These are phyloP conservation scores for Jacana jacana DNA, from an alignment of 2,113 vertebrate species.

Conservation along the genomic window DNA sequence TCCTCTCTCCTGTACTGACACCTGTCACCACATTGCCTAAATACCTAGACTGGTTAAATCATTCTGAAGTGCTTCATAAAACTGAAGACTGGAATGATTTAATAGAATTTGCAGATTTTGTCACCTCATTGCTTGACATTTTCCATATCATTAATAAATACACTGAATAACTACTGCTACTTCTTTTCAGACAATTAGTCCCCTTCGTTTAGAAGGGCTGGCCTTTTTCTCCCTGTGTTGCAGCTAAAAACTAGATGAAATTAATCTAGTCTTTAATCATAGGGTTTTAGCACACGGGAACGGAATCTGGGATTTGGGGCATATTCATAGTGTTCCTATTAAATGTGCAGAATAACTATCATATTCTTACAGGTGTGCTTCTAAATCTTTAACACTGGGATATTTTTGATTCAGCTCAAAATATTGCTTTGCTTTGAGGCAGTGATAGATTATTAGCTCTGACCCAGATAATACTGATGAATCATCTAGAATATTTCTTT, in stretches of 20 bases:
- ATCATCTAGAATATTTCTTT: not conserved
- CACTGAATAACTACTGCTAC: not conserved
- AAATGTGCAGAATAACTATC: not conserved
- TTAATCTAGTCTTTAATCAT: not conserved
- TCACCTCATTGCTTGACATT: conserved; percentile 19
- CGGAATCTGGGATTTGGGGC: not conserved
- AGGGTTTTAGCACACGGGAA: not conserved
- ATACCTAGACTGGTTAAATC: not conserved
- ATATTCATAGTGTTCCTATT: not conserved
- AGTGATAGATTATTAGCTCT: not conserved
- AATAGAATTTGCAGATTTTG: not conserved
- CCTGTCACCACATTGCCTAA: not conserved
- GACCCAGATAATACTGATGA: not conserved
- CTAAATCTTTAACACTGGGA: not conserved
- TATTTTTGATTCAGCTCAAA: not conserved
- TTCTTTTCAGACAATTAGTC: not conserved
- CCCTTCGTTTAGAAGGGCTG: not conserved
- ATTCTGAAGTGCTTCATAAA: not conserved
- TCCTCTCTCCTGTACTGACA: not conserved
- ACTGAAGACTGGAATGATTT: not conserved
- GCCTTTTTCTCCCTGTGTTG: not conserved
- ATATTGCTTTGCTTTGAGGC: not conserved
- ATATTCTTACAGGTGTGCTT: not conserved
- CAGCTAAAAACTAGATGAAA: not conserved
- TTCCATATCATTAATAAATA: conserved; percentile 11